These are phyloP conservation scores for Rhysida immarginata DNA, from an alignment of 1,140 invertebrate genomes.

Conservation along the genomic window DNA sequence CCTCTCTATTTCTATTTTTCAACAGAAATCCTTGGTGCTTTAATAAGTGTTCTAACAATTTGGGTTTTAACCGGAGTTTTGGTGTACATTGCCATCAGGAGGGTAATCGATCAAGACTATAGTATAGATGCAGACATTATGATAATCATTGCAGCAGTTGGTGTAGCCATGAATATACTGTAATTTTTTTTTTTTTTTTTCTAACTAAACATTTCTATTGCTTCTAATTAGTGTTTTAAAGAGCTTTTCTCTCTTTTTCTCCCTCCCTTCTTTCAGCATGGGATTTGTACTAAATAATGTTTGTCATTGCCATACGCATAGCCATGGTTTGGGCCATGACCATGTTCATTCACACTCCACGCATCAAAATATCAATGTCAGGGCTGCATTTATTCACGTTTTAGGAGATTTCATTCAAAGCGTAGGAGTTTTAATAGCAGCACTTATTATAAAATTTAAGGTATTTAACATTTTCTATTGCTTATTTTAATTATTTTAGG, in stretches of 20 bases:
- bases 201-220: too few species aligned
- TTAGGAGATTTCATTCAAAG: slow-evolving; percentile 43
- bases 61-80: slow-evolving; percentile 46
- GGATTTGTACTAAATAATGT: slow-evolving; percentile 53
- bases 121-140: slow-evolving; percentile 32
- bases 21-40: slow-evolving; percentile 42
- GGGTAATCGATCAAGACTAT: slow-evolving; percentile 30
- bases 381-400: slow-evolving; percentile 46
- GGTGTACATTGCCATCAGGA: slow-evolving; percentile 38
- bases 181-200: slow-evolving; percentile 22
- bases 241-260: too few species aligned
- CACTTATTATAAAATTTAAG: slow-evolving; percentile 38
- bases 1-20: slow-evolving; percentile 13
- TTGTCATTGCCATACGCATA: slow-evolving; percentile 29
- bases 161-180: slow-evolving; percentile 41
- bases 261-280: slow-evolving; percentile 40
- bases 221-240: too few species aligned
- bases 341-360: slow-evolving; percentile 14
- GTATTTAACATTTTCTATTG: too few species aligned
- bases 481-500: too few species aligned
- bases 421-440: slow-evolving; percentile 41
- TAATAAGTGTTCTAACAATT: slow-evolving; percentile 40
- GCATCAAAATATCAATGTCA: slow-evolving; percentile 37
- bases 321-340: slow-evolving; percentile 15
- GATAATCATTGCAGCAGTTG: slow-evolving; percentile 39